These are phyloP conservation scores for Trichonephila inaurata DNA, from an alignment of 1,140 invertebrate species.

Conservation along the genomic window DNA sequence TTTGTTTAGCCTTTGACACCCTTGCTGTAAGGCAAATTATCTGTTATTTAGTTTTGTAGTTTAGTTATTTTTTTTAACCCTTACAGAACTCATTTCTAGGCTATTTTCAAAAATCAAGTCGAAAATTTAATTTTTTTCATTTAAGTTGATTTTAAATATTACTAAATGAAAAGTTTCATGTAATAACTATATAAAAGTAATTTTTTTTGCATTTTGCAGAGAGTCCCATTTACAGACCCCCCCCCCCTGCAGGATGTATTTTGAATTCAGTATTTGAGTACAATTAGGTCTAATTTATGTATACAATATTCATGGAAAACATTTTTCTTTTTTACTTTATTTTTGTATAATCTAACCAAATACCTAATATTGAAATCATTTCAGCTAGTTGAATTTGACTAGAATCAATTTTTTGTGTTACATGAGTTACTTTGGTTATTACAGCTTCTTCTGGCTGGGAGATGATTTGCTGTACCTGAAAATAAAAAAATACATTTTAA, in stretches of 20 bases:
- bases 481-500: slow-evolving; percentile 71
- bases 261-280: neutral
- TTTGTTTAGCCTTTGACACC: too few relatives aligned
- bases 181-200: too few relatives aligned
- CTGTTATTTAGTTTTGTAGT: too few relatives aligned
- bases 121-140: too few relatives aligned
- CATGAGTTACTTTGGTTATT: slow-evolving; percentile 85
- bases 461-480: slow-evolving; percentile 88
- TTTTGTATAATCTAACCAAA: slow-evolving; percentile 50
- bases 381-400: slow-evolving; percentile 87
- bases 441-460: slow-evolving; percentile 88
- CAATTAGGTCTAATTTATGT: neutral
- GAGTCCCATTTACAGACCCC: too few relatives aligned
- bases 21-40: too few relatives aligned
- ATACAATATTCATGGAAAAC: neutral
- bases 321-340: slow-evolving; percentile 23
- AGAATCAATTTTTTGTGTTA: slow-evolving; percentile 85
- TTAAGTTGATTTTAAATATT: too few relatives aligned
- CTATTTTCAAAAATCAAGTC: too few relatives aligned
- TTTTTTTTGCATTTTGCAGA: too few relatives aligned
- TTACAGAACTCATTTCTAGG: too few relatives aligned
- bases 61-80: too few relatives aligned
- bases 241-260: neutral
- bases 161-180: too few relatives aligned
- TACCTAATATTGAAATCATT: slow-evolving; percentile 86